Evolutionary conservation across 2,888 invertebrate species (phyloP).

Genomic region (Priocnemis perturbator): DNA sequence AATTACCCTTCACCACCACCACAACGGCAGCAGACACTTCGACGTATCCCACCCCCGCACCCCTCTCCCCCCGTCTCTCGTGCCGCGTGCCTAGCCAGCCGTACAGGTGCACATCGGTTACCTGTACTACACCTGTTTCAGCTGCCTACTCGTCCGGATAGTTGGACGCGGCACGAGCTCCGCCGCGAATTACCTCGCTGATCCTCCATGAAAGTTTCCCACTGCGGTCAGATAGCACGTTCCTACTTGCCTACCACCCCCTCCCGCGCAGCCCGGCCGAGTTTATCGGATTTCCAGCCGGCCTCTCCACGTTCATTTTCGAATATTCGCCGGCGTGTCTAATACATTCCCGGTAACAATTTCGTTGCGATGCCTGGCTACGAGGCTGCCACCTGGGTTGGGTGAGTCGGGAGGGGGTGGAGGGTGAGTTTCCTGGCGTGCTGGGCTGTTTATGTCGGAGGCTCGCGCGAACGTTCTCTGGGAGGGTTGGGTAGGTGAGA

Average conservation of each 20-base stretch:
- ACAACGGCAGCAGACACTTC: conserved; percentile 11
- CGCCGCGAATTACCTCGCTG: not conserved
- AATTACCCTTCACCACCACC: too few species aligned
- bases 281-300: conserved; percentile 11
- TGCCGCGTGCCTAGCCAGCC: conserved; percentile 6
- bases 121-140: conserved; percentile 26
- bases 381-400: too few species aligned
- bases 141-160: conserved; percentile 28
- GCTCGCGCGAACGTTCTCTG: too few species aligned
- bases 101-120: conserved; percentile 23
- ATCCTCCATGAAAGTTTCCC: conserved; percentile 8
- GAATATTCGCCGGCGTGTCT: too few species aligned
- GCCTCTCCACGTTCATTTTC: conserved; percentile 17
- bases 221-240: conserved; percentile 13
- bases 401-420: too few species aligned
- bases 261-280: not conserved
- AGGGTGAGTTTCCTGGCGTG: not conserved
- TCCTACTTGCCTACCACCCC: not conserved
- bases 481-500: too few species aligned
- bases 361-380: too few species aligned
- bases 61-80: too few species aligned
- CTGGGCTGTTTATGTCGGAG: too few species aligned
- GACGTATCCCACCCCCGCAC: conserved; percentile 3
- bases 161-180: conserved; percentile 19
- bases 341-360: too few species aligned